phyloP scores from a whole-genome alignment of 2,888 invertebrate species.

The Coelopa pilipes region DNA sequence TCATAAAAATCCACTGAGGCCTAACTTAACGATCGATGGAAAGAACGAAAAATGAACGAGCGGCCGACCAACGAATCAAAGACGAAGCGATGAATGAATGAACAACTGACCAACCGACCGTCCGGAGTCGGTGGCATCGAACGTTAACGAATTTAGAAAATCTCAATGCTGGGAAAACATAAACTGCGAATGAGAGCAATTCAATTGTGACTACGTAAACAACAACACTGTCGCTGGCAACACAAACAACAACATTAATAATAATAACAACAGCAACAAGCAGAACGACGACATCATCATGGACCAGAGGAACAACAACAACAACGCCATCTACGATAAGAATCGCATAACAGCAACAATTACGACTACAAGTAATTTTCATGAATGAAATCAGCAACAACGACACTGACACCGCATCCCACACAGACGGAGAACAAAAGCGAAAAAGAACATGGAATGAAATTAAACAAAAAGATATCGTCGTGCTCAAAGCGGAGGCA shows the following conservation, averaged over 20 bases:
- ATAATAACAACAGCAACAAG: too few species aligned
- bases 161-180: too few species aligned
- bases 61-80: background rate
- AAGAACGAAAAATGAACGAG: background rate
- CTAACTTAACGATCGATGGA: background rate
- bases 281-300: too few species aligned
- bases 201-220: background rate
- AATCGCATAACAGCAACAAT: background rate
- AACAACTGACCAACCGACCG: background rate
- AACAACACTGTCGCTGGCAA: background rate
- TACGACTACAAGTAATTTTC: background rate
- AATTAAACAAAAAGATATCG: too few species aligned
- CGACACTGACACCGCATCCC: too few species aligned
- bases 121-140: background rate
- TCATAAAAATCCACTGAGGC: background rate
- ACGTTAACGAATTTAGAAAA: too few species aligned
- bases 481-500: too few species aligned
- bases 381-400: background rate
- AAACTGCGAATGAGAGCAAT: background rate
- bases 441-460: too few species aligned
- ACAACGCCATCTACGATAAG: background rate
- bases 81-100: slow-evolving; percentile 1
- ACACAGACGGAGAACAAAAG: too few species aligned
- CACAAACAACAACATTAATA: too few species aligned
- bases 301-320: too few species aligned